Evolutionary conservation across 2,797 vertebrate species (phyloP), one percentile per base, ranked within the genome.

Genomic region (Benthosema pterotum): DNA sequence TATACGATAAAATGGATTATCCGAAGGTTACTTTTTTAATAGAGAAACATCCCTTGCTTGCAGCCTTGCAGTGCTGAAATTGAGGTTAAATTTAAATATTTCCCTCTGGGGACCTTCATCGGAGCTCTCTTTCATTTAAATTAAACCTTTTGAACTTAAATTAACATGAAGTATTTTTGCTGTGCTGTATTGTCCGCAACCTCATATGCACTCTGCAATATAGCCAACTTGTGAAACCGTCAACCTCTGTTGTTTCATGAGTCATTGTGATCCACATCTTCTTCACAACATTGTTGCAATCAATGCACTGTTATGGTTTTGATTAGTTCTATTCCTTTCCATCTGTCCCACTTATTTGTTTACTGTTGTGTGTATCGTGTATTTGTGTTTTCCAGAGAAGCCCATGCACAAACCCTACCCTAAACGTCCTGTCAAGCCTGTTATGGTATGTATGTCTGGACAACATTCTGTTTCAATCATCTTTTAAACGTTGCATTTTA

Each of bases 391-490:
- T 77, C 15, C 69, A 91, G 90, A 89, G 11, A 85, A 82, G 65
- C 1, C 59, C 57, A 55, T 83, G 67, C 71, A 80, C 61, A 87
- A 88, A 67, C 82, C 78, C 53, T 50, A 74, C n/a, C n/a, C n/a
- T 42, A 88, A 84, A 55, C 74, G 22, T 14, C 77, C 77, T 9
- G 5, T 54, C 28, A 86, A 25, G 17, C 49, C 82, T 60, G 67
- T n/a, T n/a, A n/a, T 67, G 88, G 92, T 93, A 89, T 63, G 86
- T 85, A 63, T 62, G 32, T 11, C 32, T 62, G 25, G 14, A 71
- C 17, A 52, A 11, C 42, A 49, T 22, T 60, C 17, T 47, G 50
- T 48, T 8, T 13, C 5, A 13, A 63, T 72, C 55, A 57, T 3
- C 47, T 52, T 56, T 38, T 18, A 52, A 61, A 25, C 16, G 18